Evolutionary conservation across 2,888 invertebrate species (phyloP).

Genomic region (Yponomeuta malinellus): DNA sequence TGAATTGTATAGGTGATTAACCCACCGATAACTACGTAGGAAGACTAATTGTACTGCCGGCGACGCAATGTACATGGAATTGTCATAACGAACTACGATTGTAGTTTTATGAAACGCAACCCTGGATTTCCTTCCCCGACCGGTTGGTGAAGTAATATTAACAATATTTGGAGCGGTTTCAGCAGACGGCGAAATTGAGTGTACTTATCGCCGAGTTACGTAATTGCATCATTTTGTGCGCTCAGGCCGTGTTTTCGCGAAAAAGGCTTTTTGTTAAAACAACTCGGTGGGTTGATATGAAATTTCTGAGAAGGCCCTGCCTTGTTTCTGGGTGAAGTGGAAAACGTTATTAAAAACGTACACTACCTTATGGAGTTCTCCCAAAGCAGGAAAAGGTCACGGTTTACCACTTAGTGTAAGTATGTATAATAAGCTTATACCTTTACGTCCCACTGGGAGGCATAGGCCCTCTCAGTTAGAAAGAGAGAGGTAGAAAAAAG

Average conservation of each 20-base stretch:
- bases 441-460: too few relatives aligned
- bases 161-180: slow-evolving; percentile 9
- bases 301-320: neutral
- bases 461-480: too few relatives aligned
- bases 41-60: too few relatives aligned
- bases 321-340: neutral
- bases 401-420: too few relatives aligned
- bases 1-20: too few relatives aligned
- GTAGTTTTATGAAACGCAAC: too few relatives aligned
- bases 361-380: too few relatives aligned
- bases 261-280: neutral
- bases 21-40: too few relatives aligned
- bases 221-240: slow-evolving; percentile 8
- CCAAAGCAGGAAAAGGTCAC: neutral
- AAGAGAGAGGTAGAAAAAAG: too few relatives aligned
- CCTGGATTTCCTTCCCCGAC: neutral
- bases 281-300: neutral
- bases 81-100: too few relatives aligned
- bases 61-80: neutral
- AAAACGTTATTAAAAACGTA: neutral
- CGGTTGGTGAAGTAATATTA: neutral
- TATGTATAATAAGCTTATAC: too few relatives aligned
- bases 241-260: neutral
- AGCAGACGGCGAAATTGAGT: slow-evolving; percentile 2
- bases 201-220: slow-evolving; percentile 14